Base-by-base conservation (phyloP, 2,113 vertebrate genomes). In the Hyla sarda region DNA sequence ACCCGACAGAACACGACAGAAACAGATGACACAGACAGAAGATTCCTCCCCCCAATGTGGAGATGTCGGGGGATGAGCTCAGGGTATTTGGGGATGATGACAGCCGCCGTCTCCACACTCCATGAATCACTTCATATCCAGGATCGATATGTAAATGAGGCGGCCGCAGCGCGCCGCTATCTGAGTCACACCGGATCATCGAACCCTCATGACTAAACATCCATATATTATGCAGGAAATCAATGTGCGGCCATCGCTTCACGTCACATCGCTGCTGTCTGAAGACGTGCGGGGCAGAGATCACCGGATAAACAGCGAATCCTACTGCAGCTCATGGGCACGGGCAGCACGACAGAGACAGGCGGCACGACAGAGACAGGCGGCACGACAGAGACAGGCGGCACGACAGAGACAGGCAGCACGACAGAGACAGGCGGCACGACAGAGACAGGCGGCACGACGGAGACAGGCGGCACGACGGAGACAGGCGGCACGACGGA, bases 141-240 rank as follows among this genome's bases (percentile, higher is more conserved):
- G 34, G 41, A 79, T 79, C 76, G 23, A 79, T 79, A 58, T 32
- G 19, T 79, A 14, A 58, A 60, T 58, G 52, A 5, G 23, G 14
- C 75, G 75, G 75, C 75, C 10, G 17, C 48, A 54, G 50, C 75
- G 50, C 50, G 7, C 6, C 30, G 25, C 19, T 78, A 54, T 78
- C 75, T 60, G 76, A 79, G 52, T 79, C 76, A 79, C 76, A 21
- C 47, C 41, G 14, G 75, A 78, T 23, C 32, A 37, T 56, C 48
- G 34, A 56, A 50, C 41, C 54, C 17, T n/a, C 79, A 67, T 82
- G 79, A 82, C 79, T 82, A 82, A 28, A 41, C 1, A 28, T 30
- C 41, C n/a, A 65, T 79, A 79, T 79, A 56, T 58, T 58, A 79
- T 78, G 50, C 50, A 30, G 8, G 30, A 14, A 56, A 54, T 78